Base-by-base conservation (phyloP, 2,113 vertebrate genomes). In the Melanocharis versteri region DNA sequence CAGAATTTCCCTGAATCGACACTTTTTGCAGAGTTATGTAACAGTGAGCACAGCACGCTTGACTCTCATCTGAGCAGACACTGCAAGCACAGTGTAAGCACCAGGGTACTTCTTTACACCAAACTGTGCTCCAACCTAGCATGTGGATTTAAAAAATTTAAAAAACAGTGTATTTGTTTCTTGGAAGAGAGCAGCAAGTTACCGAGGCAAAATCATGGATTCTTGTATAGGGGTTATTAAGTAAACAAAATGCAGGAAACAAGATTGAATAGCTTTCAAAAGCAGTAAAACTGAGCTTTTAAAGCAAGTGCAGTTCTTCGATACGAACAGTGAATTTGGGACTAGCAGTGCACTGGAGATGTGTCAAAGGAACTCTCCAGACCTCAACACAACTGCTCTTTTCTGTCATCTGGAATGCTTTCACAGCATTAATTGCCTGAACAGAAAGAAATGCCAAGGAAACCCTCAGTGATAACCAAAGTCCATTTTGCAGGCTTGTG, bases 1-100 rank as follows among this genome's bases (percentile, higher is more conserved):
- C 48, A 68, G 60, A 75, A 93, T 83, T 96, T 89, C 85, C 92
- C 92, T 72, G 94, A 93, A 87, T 89, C 7, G 0, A 88, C 92
- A 93, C 61, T 95, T 94, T 77, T 77, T 66, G 51, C 24, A 22
- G 57, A 47, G 76, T 90, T 95, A 91, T 45, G 47, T 92, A 93
- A 93, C 88, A 78, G 78, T 37, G 45, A 72, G 48, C 54, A 62
- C 75, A 84, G 51, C 64, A 50, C 0, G 3, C 45, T 45, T 71
- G 40, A 72, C 35, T 80, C 77, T 56, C 26, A 81, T 57, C 53
- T 17, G 40, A 89, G 69, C 72, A 92, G 76, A 88, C 76, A 24
- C 0, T 71, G 60, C 0, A 0, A 83, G 50, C 54, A 62, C 50
- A 83, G 60, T 1, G 6, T 35, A 73, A 90, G 53, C 79, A 83